Base-by-base conservation (phyloP, 2,113 vertebrate genomes). In the Petrocephalus zakoni region DNA sequence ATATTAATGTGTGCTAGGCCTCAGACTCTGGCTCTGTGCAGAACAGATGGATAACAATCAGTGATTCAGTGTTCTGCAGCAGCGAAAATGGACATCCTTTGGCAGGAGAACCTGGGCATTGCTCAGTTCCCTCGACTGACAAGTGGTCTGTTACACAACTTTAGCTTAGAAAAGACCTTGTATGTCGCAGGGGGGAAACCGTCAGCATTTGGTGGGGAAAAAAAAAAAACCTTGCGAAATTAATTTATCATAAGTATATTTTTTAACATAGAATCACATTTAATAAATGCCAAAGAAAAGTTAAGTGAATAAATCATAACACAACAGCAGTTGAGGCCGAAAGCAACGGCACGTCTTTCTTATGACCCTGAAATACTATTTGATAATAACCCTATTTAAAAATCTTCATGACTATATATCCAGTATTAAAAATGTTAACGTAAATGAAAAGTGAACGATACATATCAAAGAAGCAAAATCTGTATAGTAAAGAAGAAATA, bases 11-110 rank as follows among this genome's bases (percentile, higher is more conserved):
- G 25, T 22, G 25, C 46, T 34, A 19, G 13, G 87, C 64, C 61
- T 55, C 25, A 51, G 37, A 88, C 49, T 49, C 5, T 1, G 47
- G 82, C 88, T 90, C 91, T 90, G 90, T 87, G 72, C 88, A 75
- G 90, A 93, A 91, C 94, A 95, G 94, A 95, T 94, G 94, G 93
- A 91, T 90, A 89, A 92, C 93, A 94, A 94, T 94, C 92, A 93
- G 81, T 83, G 85, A 92, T 93, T 93, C 93, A 90, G 46, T 92
- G 93, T 93, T 91, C 92, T 92, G 91, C 90, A 90, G 90, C 92
- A 58, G 89, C 91, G 92, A 92, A 94, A 93, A 94, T 93, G 91
- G 88, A 91, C 56, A 51, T 89, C 52, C 93, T 93, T 92, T 94
- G 93, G 94, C 93, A 92, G 89, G 49, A 46, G 37, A 37, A 53